Evolutionary conservation across 1,140 invertebrate species (phyloP).

Genomic region (Theocolax elegans): DNA sequence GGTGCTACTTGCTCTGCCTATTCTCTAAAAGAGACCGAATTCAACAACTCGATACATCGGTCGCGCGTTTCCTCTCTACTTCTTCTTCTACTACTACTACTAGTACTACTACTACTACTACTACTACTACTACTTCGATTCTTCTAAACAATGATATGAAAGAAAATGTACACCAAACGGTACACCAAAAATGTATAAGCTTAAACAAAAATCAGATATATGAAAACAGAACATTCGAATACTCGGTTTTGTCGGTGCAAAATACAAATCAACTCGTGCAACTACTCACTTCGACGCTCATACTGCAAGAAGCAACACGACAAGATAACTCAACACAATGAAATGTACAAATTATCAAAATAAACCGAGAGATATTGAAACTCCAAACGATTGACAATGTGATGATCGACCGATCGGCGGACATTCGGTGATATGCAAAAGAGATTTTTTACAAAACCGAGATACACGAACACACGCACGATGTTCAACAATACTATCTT

Average conservation of each 20-base stretch:
- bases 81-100: background rate
- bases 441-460: background rate
- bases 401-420: background rate
- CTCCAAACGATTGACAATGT: too few species aligned
- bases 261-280: background rate
- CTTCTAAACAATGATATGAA: conserved; percentile 15
- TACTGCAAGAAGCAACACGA: conserved; percentile 16
- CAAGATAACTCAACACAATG: conserved; percentile 6
- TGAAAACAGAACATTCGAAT: too few species aligned
- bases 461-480: too few species aligned
- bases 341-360: background rate
- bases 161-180: conserved; percentile 12
- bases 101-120: background rate
- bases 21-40: conserved; percentile 26
- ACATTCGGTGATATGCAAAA: background rate
- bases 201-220: conserved; percentile 3
- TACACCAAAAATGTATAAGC: conserved; percentile 14
- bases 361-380: background rate
- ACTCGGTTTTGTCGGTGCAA: too few species aligned
- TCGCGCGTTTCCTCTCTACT: conserved; percentile 36
- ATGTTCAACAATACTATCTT: too few species aligned
- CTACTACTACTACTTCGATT: conserved; percentile 9
- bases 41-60: conserved; percentile 32
- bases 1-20: conserved; percentile 51
- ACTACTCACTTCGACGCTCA: background rate